Conservation (phyloP, 2,888 invertebrate genomes). For the Drosophila greeni region DNA sequence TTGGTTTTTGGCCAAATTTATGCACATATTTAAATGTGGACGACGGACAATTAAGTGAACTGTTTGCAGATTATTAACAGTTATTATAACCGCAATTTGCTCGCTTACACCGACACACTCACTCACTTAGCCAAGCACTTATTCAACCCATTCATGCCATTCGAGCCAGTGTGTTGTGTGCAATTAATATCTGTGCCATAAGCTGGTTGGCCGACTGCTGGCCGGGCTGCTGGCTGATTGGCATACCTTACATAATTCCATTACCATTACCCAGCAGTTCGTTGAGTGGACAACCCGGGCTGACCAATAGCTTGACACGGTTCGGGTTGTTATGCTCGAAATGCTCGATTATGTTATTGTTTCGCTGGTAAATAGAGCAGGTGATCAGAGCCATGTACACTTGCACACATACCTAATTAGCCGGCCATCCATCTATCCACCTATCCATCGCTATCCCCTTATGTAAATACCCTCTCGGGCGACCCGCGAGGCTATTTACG, state of each 20-base stretch:
- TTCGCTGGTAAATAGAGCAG: conserved; percentile 47
- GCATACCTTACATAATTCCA: conserved; percentile 63
- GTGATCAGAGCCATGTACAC: conserved; percentile 19
- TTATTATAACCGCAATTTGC: conserved; percentile 61
- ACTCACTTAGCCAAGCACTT: conserved; percentile 42
- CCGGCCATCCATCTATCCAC: background rate
- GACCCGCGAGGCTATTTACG: conserved; percentile 1
- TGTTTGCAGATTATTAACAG: conserved; percentile 55
- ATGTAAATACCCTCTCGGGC: conserved; percentile 16
- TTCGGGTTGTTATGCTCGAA: conserved; percentile 49
- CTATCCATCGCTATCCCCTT: conserved; percentile 8
- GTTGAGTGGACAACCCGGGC: conserved; percentile 53
- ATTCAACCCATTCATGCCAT: conserved; percentile 58
- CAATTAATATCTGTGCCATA: conserved; percentile 69
- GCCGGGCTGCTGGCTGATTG: conserved; percentile 52
- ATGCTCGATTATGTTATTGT: conserved; percentile 42
- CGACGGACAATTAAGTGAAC: conserved; percentile 49
- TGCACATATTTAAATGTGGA: conserved; percentile 41
- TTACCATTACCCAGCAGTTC: conserved; percentile 54
- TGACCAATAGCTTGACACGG: conserved; percentile 49
- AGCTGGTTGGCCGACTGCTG: conserved; percentile 41
- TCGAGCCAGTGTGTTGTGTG: conserved; percentile 51
- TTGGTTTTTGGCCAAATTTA: conserved; percentile 22
- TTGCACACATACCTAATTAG: conserved; percentile 19
- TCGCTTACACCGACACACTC: conserved; percentile 40